These are phyloP conservation scores for Hirtodrosophila duncani DNA, from an alignment of 2,888 invertebrate species.

Conservation along the genomic window DNA sequence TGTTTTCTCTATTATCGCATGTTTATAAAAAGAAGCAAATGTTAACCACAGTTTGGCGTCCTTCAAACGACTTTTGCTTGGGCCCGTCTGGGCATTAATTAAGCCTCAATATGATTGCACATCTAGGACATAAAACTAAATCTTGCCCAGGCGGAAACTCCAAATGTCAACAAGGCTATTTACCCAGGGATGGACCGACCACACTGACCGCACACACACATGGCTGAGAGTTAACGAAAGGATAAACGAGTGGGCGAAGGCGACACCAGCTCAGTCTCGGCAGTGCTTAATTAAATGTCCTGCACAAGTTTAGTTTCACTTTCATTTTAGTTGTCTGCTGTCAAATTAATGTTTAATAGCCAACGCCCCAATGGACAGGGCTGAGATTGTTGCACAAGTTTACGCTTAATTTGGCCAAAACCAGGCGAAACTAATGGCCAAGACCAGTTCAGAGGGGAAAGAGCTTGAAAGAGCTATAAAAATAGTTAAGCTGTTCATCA, in stretches of 20 bases:
- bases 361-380: neutral
- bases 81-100: constrained; percentile 44
- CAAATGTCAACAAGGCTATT: constrained; percentile 49
- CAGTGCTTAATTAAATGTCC: constrained; percentile 58
- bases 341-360: constrained; percentile 46
- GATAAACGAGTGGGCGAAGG: no score
- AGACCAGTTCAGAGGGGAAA: no score
- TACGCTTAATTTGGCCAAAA: constrained; percentile 1
- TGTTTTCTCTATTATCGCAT: neutral
- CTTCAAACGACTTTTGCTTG: constrained; percentile 40
- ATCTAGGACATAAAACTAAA: constrained; percentile 32
- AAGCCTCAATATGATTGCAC: constrained; percentile 17
- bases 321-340: constrained; percentile 31
- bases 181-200: constrained; percentile 14
- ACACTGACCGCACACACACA: constrained; percentile 13
- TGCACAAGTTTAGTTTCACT: constrained; percentile 42
- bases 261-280: constrained; percentile 20
- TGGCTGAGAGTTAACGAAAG: constrained; percentile 2
- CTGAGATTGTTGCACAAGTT: constrained; percentile 25
- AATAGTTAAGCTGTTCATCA: no score
- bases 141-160: constrained; percentile 21
- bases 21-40: neutral
- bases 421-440: constrained; percentile 34
- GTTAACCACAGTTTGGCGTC: constrained; percentile 12
- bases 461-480: no score